These are phyloP conservation scores for Phylloscopus trochilus DNA, from an alignment of 2,113 vertebrate genomes.

Conservation along the genomic window DNA sequence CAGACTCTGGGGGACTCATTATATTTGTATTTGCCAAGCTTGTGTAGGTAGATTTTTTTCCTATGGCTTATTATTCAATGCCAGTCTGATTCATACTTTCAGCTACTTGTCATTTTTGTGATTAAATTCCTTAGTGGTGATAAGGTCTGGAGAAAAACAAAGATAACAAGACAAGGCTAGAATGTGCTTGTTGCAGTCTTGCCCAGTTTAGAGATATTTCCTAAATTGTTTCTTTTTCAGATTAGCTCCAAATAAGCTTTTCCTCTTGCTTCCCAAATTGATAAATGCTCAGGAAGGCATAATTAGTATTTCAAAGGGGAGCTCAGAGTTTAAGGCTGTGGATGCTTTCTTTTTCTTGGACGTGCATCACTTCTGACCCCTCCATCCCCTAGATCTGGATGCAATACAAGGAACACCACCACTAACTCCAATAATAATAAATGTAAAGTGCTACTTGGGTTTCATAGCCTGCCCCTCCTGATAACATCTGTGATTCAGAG, in stretches of 20 bases:
- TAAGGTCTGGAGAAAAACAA: conserved; percentile 21
- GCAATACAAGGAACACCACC: background rate
- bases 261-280: background rate
- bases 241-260: background rate
- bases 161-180: conserved; percentile 27
- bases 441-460: background rate
- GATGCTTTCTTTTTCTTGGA: background rate
- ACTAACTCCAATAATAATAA: conserved; percentile 22
- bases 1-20: background rate
- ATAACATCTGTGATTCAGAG: conserved; percentile 24
- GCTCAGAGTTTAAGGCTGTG: background rate
- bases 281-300: background rate
- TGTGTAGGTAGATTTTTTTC: background rate
- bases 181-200: conserved; percentile 26
- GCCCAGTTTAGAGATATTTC: background rate
- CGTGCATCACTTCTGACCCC: background rate
- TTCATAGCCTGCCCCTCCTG: background rate
- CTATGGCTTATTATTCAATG: background rate
- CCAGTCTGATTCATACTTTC: conserved; percentile 49
- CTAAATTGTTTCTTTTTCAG: background rate
- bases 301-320: background rate
- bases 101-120: conserved; percentile 26
- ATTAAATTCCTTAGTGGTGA: conserved; percentile 56
- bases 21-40: background rate
- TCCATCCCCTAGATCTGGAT: background rate